phyloP scores from a whole-genome alignment of 2,888 invertebrate genomes.

The Ophion ellenae region DNA sequence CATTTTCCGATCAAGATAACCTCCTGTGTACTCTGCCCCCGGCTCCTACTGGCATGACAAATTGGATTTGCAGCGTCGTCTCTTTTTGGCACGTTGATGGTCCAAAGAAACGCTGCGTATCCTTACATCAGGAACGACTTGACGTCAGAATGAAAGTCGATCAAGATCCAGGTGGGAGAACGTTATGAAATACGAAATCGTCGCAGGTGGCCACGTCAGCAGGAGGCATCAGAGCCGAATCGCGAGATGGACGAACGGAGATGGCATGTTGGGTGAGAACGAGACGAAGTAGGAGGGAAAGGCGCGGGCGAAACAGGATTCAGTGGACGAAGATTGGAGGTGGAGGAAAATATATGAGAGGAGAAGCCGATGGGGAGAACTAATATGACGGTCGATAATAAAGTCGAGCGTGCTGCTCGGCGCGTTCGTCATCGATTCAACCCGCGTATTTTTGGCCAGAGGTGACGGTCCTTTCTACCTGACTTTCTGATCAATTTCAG shows the following conservation, averaged over 20 bases:
- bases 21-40: not conserved
- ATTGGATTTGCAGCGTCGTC: conserved; percentile 20
- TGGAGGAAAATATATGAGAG: not conserved
- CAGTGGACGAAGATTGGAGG: conserved; percentile 18
- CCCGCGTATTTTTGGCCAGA: conserved; percentile 23
- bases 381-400: conserved; percentile 56
- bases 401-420: conserved; percentile 42
- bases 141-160: conserved; percentile 37
- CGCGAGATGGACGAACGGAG: not conserved
- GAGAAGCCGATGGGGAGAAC: conserved; percentile 17
- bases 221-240: conserved; percentile 3
- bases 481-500: conserved; percentile 27
- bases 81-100: conserved; percentile 5
- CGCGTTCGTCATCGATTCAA: conserved; percentile 54
- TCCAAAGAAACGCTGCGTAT: not conserved
- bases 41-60: not conserved
- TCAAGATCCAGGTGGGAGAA: not conserved
- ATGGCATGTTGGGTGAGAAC: not conserved
- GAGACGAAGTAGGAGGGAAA: not conserved
- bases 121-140: not conserved
- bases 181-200: conserved; percentile 33
- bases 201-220: conserved; percentile 44
- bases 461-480: conserved; percentile 31
- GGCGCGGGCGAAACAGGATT: conserved; percentile 3
- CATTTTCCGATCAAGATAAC: conserved; percentile 21